Percentiles rank a stretch among this genome's conserved stretches.
phyloP scores from a whole-genome alignment of 2,797 vertebrate species.

The Silurus lanzhouensis region DNA sequence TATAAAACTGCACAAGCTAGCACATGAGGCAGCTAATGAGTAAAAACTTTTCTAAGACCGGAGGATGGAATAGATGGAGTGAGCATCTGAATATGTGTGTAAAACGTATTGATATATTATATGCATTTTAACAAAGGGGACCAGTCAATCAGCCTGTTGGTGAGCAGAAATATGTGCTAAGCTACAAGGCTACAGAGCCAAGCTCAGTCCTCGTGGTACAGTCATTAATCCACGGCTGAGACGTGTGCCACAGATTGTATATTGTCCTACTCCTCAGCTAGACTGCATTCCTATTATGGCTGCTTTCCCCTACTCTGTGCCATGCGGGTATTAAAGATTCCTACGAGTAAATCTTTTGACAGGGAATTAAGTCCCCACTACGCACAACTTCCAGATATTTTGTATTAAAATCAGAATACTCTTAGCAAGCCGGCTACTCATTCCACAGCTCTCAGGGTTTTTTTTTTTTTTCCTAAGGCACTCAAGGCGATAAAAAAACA shows the following conservation, averaged over 20 bases:
- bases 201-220: slow-evolving; percentile 18
- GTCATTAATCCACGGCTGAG: slow-evolving; percentile 39
- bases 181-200: slow-evolving; percentile 10
- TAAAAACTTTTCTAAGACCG: background rate
- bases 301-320: slow-evolving; percentile 51
- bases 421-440: slow-evolving; percentile 46
- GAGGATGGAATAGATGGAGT: background rate
- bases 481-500: slow-evolving; percentile 27
- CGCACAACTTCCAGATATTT: slow-evolving; percentile 66
- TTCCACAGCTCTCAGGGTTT: slow-evolving; percentile 36
- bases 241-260: slow-evolving; percentile 25
- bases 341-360: slow-evolving; percentile 61
- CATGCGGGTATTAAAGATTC: slow-evolving; percentile 63
- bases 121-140: background rate
- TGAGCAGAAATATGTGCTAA: slow-evolving; percentile 32
- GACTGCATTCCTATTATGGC: slow-evolving; percentile 42
- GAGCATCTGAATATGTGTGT: background rate
- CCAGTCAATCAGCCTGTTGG: slow-evolving; percentile 9
- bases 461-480: background rate
- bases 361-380: slow-evolving; percentile 61
- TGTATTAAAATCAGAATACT: slow-evolving; percentile 59
- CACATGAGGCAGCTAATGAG: background rate
- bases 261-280: slow-evolving; percentile 39
- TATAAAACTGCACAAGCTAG: background rate
- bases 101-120: background rate